Conservation (phyloP, 1,140 invertebrate species). For the Drosophila erecta region DNA sequence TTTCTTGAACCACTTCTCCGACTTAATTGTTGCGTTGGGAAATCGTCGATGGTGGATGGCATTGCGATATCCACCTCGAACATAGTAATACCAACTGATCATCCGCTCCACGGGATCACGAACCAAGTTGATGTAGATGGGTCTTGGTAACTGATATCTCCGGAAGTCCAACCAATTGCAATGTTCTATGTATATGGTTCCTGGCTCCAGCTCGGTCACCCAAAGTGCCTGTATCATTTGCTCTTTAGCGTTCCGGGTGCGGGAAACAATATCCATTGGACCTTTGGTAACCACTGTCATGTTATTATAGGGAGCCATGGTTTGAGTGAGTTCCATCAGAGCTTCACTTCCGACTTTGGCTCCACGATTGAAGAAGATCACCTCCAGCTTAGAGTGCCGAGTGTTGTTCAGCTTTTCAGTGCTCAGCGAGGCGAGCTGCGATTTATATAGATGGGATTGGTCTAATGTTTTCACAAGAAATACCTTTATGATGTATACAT, state of each 20-base stretch:
- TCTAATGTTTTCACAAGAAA: background rate
- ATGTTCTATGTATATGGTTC: constrained; percentile 71
- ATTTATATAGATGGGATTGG: constrained; percentile 7
- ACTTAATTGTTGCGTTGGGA: constrained; percentile 91
- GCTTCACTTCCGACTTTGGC: constrained; percentile 95
- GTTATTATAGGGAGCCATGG: constrained; percentile 86
- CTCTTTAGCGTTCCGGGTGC: constrained; percentile 4
- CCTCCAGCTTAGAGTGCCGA: constrained; percentile 85
- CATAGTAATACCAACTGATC: constrained; percentile 94
- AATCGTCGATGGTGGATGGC: constrained; percentile 93
- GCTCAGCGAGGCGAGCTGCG: constrained; percentile 39
- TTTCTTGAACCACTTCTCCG: constrained; percentile 94
- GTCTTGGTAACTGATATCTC: constrained; percentile 87
- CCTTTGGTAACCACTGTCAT: constrained; percentile 36
- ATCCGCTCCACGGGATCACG: constrained; percentile 94
- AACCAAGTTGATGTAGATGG: constrained; percentile 95
- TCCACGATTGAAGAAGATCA: constrained; percentile 92
- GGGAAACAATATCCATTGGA: background rate
- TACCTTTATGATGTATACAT: constrained; percentile 8
- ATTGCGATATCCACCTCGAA: constrained; percentile 93
- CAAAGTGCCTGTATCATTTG: constrained; percentile 42
- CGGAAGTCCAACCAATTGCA: constrained; percentile 86
- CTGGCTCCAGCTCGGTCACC: constrained; percentile 44
- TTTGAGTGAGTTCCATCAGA: constrained; percentile 92
- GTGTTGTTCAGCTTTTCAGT: constrained; percentile 90